Percentiles rank a stretch among this genome's conserved stretches.
These are phyloP conservation scores for Cryptops parisi DNA, from an alignment of 2,888 invertebrate species.

Conservation along the genomic window DNA sequence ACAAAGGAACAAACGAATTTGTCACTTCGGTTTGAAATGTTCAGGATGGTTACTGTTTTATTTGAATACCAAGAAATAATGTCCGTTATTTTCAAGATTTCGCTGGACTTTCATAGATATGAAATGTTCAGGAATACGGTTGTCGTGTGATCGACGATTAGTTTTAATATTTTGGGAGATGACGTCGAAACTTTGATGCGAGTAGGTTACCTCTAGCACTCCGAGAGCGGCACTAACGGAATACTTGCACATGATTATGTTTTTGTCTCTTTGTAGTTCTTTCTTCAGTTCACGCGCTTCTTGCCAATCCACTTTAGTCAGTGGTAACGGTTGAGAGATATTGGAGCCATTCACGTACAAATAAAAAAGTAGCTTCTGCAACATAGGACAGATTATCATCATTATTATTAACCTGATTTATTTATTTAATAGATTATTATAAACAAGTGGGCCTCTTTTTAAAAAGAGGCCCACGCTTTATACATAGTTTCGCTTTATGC, in stretches of 20 bases:
- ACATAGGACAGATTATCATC: background rate
- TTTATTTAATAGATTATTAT: no score
- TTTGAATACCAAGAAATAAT: background rate
- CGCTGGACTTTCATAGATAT: background rate
- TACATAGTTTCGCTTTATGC: no score
- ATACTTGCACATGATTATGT: conserved; percentile 1
- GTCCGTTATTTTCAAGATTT: background rate
- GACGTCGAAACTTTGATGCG: no score
- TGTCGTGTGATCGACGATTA: no score
- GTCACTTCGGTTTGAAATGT: no score
- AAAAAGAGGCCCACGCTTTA: no score
- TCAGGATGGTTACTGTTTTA: no score
- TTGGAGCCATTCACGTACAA: conserved; percentile 8
- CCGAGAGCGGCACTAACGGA: background rate
- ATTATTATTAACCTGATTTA: background rate
- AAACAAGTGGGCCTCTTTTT: no score
- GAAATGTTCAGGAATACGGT: no score
- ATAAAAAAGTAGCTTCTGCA: background rate
- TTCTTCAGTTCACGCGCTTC: background rate
- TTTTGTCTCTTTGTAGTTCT: background rate
- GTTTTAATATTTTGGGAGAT: no score
- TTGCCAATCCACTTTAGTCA: background rate
- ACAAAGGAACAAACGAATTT: no score
- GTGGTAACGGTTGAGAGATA: background rate
- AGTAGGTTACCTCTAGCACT: background rate